Base-by-base conservation (phyloP, 1,140 invertebrate genomes). In the Conopomorpha cramerella region DNA sequence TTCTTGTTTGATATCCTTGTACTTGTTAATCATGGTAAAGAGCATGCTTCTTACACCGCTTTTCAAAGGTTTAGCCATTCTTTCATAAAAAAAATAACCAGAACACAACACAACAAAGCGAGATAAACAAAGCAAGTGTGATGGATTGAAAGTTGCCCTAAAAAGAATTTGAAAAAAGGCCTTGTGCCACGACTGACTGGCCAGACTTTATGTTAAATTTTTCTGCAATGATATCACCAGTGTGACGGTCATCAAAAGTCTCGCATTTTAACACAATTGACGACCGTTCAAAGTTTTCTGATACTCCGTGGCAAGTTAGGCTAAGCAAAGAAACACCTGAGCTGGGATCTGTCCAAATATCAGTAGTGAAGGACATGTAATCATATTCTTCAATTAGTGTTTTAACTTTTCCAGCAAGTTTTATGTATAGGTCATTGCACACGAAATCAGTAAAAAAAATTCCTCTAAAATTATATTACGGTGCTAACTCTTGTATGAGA, bases 301-400 rank as follows among this genome's bases (percentile, higher is more conserved):
- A 8, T 27, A 55, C 38, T 18, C 41, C 41, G 7, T 54, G 47
- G 11, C 31, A 39, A 39, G 41, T 51, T 17, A 54, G 27, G 16
- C 42, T 50, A 16, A 54, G 34, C n/a, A 54, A 43, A 35, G 42
- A 46, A 27, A 27, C 39, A 30, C 33, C 37, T 25, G 41, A 28
- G 25, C 45, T 45, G 13, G 41, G 48, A 16, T 55, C 51, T 12
- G 45, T 35, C 45, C 48, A 50, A 40, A 50, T 45, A 17, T 54
- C 38, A 42, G 34, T 23, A 2, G 50, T 46, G 36, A 49, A 46
- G 3, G 46, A 46, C 32, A 49, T 36, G 13, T 45, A 8, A 26
- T 45, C 19, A 38, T 38, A 45, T 33, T 48, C 10, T 40, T 34
- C 14, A 3, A 45, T 18, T 11, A 42, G 8, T 33, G 25, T 16